Base-by-base conservation (phyloP, 2,888 invertebrate species). In the Globia sparganii region DNA sequence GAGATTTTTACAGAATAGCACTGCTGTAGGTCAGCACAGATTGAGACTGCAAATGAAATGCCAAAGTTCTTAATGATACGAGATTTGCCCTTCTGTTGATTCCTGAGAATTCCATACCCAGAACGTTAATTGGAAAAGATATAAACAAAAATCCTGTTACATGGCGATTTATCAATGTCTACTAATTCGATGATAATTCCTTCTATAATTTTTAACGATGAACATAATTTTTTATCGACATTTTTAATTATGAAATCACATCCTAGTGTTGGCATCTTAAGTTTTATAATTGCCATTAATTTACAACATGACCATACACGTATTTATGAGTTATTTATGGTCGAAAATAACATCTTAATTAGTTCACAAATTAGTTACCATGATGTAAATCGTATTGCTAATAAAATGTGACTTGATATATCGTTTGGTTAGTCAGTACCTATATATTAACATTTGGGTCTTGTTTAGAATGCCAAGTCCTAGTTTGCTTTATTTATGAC, bases 291-390 rank as follows among this genome's bases (percentile, higher is more conserved):
- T 72, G 75, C 34, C 21, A 58, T 25, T 76, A 77, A 87, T 85
- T 87, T 87, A 85, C 72, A 78, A 46, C 62, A 70, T 62, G 43
- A 18, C 76, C 74, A 66, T 86, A 84, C 59, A 72, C 11, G 73
- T 64, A 74, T 66, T 62, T 75, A 78, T 72, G 67, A 77, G 78
- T 86, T 82, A 77, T 86, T 82, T 86, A 87, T 76, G 37, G 28
- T 37, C 25, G 13, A 40, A 66, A 81, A 80, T 76, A 86, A 88
- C 79, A 70, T 75, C 79, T 86, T 81, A 84, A 86, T 86, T 86
- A 75, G 74, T 73, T 72, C 65, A 70, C 67, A 71, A 80, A 86
- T 83, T 72, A 72, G 67, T 72, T 62, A 56, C 25, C 13, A 69
- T 72, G 65, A 28, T 65, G 56, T 86, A 72, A 84, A 86, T 86